Evolutionary conservation across 2,113 vertebrate species (phyloP), one percentile per base, ranked within the genome.

Genomic region (Pseudolaguvia tuberculata): DNA sequence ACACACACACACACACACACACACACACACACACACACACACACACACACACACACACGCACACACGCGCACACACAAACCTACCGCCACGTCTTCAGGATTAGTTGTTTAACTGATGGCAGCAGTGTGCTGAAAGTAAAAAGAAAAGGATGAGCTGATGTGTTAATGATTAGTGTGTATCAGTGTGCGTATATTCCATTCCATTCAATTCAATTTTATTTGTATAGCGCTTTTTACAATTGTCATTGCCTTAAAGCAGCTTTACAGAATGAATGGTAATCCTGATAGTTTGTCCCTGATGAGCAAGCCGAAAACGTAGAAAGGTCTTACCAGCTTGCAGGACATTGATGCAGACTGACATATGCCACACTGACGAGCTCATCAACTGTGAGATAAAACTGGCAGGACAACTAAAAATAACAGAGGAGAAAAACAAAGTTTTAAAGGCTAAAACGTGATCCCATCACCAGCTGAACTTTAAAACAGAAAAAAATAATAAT

Each of bases 301-400:
- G n/a, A n/a, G n/a, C n/a, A n/a, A n/a, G n/a, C n/a, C n/a, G n/a
- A n/a, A n/a, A n/a, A n/a, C n/a, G n/a, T n/a, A n/a, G n/a, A 17
- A 48, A 48, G 2, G 23, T 45, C 47, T 72, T 81, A 21, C 80
- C 80, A 81, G 76, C 72, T 78, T 20, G 61, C 62, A 8, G 73
- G 72, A 1, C 53, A 52, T 35, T 42, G 42, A 35, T 50, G 69
- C 10, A 47, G 72, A 45, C 39, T 62, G 47, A 75, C 50, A 27
- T 63, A 42, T 14, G 68, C 57, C 56, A 76, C 20, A 4, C 8
- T 76, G 68, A 51, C 31, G 17, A 81, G 62, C 17, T 63, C 56
- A 81, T 69, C 6, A 18, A 81, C 31, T 11, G 17, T 68, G 13
- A 81, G 74, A 39, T 78, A 81, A 72, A 81, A 78, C 71, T 78